A percentile compares a stretch with the other conserved stretches of the same genome.
phyloP scores from a whole-genome alignment of 1,140 invertebrate species.

The Harpegnathos saltator region DNA sequence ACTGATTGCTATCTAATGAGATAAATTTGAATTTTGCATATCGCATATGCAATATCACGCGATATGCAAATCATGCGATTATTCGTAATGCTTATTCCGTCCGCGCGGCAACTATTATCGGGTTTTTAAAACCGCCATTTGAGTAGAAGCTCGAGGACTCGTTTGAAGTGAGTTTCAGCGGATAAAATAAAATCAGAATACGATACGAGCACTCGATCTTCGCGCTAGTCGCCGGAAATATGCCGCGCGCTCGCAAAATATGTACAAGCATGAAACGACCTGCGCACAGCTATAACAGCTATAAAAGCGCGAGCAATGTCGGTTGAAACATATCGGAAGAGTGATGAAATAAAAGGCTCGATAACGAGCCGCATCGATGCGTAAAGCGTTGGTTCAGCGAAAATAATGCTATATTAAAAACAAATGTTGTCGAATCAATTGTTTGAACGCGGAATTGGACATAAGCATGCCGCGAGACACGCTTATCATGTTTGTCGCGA shows the following conservation, averaged over 20 bases:
- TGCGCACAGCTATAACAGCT: background rate
- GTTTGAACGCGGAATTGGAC: background rate
- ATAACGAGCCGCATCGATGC: constrained; percentile 31
- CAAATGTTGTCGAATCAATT: constrained; percentile 24
- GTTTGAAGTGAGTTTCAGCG: background rate
- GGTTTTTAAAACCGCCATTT: constrained; percentile 20
- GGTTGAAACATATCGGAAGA: constrained; percentile 36
- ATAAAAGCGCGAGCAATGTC: constrained; percentile 23
- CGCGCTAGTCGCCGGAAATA: constrained; percentile 11
- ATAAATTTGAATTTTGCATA: background rate
- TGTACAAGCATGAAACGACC: background rate
- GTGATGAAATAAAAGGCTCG: constrained; percentile 49
- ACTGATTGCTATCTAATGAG: background rate
- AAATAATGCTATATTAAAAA: constrained; percentile 43
- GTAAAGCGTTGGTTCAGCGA: constrained; percentile 27
- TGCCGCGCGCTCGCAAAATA: background rate
- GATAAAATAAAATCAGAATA: constrained; percentile 9
- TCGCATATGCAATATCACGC: too few species aligned
- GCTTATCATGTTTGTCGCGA: background rate
- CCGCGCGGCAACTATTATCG: background rate
- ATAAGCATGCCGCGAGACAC: background rate
- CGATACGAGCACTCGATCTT: constrained; percentile 10
- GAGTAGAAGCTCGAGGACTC: background rate
- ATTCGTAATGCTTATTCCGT: background rate
- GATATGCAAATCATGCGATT: too few species aligned